Evolutionary conservation across 2,888 invertebrate species (phyloP), one percentile per base, ranked within the genome.

Genomic region (Eumerus sabulonum): DNA sequence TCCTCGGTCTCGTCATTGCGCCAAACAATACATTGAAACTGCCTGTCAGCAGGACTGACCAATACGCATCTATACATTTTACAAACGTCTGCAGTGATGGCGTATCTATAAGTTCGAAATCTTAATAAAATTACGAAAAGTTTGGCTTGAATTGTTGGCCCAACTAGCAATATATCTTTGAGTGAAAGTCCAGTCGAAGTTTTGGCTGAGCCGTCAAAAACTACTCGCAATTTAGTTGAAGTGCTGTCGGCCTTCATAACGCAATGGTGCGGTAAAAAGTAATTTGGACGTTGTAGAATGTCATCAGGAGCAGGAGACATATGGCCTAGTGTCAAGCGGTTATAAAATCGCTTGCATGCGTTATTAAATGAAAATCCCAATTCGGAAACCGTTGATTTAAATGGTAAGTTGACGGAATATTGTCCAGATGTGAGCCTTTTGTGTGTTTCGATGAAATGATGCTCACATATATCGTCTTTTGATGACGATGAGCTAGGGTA

Each of bases 141-240:
- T 1, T 47, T 36, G 5, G 51, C 9, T 14, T 51, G 14, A 13
- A 51, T 36, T 35, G 36, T 51, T 14, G 36, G 35, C 12, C 51
- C 51, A 12, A 36, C 16, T 36, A 36, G 14, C 7, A 51, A 35
- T 5, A 14, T 9, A 59, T 48, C n/a, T 40, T 48, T 35, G 19
- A 7, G 17, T 48, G 35, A 56, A 57, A 57, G n/a, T 67, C 54
- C 5, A 18, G 11, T 16, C 3, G 17, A 11, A 13, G 17, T 17
- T 11, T 47, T 47, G 40, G 40, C 40, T n/a, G 40, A 40, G 40
- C 40, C 40, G n/a, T 40, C 40, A n/a, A 40, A 40, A 5, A 14
- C 7, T 7, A 47, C 16, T 7, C 14, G 13, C 11, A 17, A 16
- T 45, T 40, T 40, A 3, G 11, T 16, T 45, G 45, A 14, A 16